Evolutionary conservation across 2,888 invertebrate genomes (phyloP).

Genomic region (Tetramorium bicarinatum): DNA sequence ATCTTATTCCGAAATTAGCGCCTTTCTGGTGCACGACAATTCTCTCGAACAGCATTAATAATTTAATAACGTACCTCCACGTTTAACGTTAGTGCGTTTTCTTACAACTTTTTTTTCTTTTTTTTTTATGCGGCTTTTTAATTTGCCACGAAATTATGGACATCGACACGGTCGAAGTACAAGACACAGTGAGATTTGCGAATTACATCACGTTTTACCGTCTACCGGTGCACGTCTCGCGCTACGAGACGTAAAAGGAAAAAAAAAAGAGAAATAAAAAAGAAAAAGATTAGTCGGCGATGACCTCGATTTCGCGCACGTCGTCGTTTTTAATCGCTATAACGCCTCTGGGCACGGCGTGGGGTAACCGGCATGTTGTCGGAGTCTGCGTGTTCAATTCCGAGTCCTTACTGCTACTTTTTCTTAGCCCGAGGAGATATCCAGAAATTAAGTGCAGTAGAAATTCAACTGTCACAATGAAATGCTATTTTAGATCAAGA

Average conservation of each 20-base stretch:
- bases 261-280: not conserved
- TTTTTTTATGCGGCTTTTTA: conserved; percentile 11
- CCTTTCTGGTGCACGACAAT: not conserved
- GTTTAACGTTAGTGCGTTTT: conserved; percentile 9
- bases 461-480: conserved; percentile 28
- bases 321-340: conserved; percentile 48
- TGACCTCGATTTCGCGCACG: conserved; percentile 53
- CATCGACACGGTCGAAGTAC: not conserved
- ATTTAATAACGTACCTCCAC: conserved; percentile 27
- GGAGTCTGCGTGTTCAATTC: conserved; percentile 23
- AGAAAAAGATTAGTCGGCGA: conserved; percentile 42
- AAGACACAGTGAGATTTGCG: not conserved
- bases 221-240: conserved; percentile 22
- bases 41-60: conserved; percentile 23
- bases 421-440: conserved; percentile 26
- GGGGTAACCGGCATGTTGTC: conserved; percentile 2
- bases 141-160: conserved; percentile 44
- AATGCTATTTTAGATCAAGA: conserved; percentile 8
- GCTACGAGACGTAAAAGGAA: conserved; percentile 9
- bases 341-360: conserved; percentile 29
- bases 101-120: not conserved
- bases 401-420: conserved; percentile 19
- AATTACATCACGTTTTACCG: conserved; percentile 48
- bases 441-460: conserved; percentile 7
- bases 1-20: not conserved